Evolutionary conservation across 92 coral and sea anemone genomes (phyloP).

Genomic region (Palythoa heliodiscus): DNA sequence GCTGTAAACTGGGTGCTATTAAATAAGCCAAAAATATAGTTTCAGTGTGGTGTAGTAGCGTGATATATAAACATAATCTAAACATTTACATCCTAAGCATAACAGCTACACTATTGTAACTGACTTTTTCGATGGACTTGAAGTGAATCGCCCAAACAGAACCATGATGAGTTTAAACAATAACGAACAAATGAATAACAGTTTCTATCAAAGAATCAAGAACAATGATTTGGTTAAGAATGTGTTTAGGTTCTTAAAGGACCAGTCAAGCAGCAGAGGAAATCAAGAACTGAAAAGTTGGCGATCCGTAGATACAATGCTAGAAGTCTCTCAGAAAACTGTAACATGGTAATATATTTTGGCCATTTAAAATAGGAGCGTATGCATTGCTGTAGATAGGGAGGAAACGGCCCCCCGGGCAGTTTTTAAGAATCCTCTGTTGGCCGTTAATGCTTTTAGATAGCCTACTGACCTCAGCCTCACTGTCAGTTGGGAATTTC

Average conservation of each 20-base stretch:
- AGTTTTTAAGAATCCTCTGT: neutral
- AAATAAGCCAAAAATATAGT: neutral
- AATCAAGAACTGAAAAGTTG: neutral
- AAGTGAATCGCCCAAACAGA: neutral
- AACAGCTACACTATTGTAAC: neutral
- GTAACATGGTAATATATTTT: neutral
- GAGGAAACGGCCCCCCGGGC: neutral
- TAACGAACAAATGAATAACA: neutral
- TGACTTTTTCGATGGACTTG: no score
- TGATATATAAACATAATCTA: neutral
- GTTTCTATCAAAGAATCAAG: neutral
- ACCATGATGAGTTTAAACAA: neutral
- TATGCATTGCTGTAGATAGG: neutral
- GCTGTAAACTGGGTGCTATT: neutral
- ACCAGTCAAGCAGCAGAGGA: neutral
- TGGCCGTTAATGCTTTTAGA: neutral
- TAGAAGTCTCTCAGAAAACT: neutral
- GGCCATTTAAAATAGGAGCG: neutral
- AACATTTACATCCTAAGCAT: neutral
- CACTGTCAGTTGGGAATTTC: no score
- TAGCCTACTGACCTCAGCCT: no score
- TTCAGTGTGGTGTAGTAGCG: neutral
- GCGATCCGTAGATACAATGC: neutral
- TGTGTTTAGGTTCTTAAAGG: slow-evolving; percentile 1
- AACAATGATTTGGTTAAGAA: slow-evolving; percentile 2